Base-by-base conservation (phyloP, 2,888 invertebrate species). In the Baronia brevicornis region DNA sequence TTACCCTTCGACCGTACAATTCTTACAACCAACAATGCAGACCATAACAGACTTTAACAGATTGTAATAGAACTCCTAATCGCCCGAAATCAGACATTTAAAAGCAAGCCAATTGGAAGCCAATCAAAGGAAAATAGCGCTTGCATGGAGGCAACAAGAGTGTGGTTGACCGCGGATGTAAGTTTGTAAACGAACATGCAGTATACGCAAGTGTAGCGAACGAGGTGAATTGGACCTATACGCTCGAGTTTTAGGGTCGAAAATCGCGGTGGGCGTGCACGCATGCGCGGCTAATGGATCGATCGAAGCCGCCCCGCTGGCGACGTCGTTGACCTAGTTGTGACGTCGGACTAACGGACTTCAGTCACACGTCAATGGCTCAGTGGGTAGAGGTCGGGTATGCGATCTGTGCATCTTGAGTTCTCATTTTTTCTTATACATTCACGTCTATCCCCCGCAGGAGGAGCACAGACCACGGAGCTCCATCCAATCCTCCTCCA, bases 261-360 rank as follows among this genome's bases (percentile, higher is more conserved):
- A 35, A 44, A 39, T 48, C 10, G 39, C 38, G 23, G 10, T 11
- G 11, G 4, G 6, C 5, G 2, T 15, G 28, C 28, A 25, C 77
- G 80, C 79, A 69, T 61, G 80, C 79, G 80, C 48, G 61, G 28
- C 17, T 42, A 34, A 21, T 38, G 62, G 78, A 79, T 82, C 80
- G 80, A 80, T 82, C 66, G 41, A 38, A 51, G 36, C 48, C 58
- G 68, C 55, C 70, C 63, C 62, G 68, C 58, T 55, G 70, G 62
- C 66, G 67, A 61, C 70, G 71, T 49, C 59, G 55, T 47, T 77
- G 78, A 77, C 79, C 80, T 60, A 78, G 42, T 70, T 79, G 66
- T 54, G 51, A 48, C 54, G 56, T 56, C 51, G 54, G 40, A 38
- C 39, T 43, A 39, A 30, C 40, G 42, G 36, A 36, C 43, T 27